phyloP scores from a whole-genome alignment of 2,888 invertebrate genomes.

The Tolmerus cingulatus region DNA sequence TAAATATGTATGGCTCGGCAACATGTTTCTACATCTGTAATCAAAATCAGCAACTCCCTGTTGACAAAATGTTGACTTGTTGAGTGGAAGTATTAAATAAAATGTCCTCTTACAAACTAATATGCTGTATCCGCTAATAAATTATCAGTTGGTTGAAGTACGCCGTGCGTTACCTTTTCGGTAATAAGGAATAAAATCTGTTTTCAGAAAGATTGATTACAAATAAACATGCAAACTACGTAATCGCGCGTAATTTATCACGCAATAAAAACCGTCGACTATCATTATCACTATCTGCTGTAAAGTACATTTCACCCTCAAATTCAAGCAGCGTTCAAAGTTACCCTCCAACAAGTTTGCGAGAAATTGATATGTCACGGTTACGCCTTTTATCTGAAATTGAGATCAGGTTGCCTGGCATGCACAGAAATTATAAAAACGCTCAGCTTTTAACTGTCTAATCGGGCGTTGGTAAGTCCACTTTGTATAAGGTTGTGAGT shows the following conservation, averaged over 20 bases:
- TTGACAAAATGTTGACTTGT: background rate
- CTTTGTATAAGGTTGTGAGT: background rate
- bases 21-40: no score
- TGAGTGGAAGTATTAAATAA: background rate
- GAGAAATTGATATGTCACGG: slow-evolving; percentile 48
- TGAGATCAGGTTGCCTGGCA: slow-evolving; percentile 44
- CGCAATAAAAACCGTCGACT: slow-evolving; percentile 41
- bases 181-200: background rate
- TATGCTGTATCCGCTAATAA: background rate
- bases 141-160: background rate
- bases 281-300: slow-evolving; percentile 3
- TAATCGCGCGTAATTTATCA: slow-evolving; percentile 47
- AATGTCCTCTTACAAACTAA: background rate
- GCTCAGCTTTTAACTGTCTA: slow-evolving; percentile 40
- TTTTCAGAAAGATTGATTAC: background rate
- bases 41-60: background rate
- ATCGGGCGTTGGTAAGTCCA: background rate
- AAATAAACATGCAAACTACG: slow-evolving; percentile 28
- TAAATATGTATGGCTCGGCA: no score
- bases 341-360: slow-evolving; percentile 27
- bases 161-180: background rate
- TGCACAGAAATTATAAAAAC: slow-evolving; percentile 41
- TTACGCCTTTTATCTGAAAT: slow-evolving; percentile 44
- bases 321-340: background rate
- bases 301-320: slow-evolving; percentile 9